phyloP scores from a whole-genome alignment of 2,113 vertebrate species.

The Aix galericulata region DNA sequence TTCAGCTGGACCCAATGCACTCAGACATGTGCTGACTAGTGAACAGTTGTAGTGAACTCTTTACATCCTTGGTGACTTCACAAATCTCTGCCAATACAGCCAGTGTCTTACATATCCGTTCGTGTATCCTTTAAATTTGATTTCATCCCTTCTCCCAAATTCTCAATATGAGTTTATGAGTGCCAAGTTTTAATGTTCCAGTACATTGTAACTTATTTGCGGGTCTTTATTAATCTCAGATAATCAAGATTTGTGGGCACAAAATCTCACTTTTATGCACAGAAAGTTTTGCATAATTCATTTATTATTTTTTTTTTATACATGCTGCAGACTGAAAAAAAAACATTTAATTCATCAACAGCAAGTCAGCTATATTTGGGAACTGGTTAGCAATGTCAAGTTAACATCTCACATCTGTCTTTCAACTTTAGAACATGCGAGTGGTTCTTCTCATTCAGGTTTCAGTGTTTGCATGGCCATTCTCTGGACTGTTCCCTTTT shows the following conservation, averaged over 20 bases:
- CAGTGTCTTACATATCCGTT: not conserved
- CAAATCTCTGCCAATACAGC: not conserved
- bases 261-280: not conserved
- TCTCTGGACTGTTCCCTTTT: not conserved
- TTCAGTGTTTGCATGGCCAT: not conserved
- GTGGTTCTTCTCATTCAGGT: not conserved
- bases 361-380: not conserved
- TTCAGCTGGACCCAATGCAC: not conserved
- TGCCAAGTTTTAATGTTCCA: not conserved
- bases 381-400: not conserved
- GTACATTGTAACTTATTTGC: not conserved
- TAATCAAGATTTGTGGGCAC: not conserved
- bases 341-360: not conserved
- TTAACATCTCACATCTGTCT: fast-evolving
- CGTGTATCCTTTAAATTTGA: not conserved
- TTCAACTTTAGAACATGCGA: not conserved
- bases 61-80: not conserved
- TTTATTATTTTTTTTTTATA: not conserved
- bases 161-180: not conserved
- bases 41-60: not conserved
- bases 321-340: not conserved
- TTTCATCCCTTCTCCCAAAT: not conserved
- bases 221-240: not conserved
- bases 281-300: not conserved
- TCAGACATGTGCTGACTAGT: not conserved